phyloP scores from a whole-genome alignment of 92 coral and sea anemone species.

The Ricordea florida region DNA sequence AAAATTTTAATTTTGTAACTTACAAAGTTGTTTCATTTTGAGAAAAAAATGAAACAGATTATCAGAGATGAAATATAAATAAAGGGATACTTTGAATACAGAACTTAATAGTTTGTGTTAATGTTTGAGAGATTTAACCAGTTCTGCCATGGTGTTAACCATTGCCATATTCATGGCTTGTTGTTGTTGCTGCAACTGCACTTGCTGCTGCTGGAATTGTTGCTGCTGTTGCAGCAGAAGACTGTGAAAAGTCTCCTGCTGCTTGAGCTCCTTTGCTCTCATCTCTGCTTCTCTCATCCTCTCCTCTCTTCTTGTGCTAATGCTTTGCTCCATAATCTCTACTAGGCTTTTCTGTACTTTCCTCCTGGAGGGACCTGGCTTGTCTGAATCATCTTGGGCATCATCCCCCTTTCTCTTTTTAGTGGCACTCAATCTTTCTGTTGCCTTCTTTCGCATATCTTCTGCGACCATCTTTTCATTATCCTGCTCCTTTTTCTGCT shows the following conservation, averaged over 20 bases:
- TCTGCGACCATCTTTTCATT: constrained; percentile 28
- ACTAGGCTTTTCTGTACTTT: constrained; percentile 33
- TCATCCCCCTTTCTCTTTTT: constrained; percentile 31
- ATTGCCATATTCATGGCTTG: constrained; percentile 42
- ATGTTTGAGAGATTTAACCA: constrained; percentile 33
- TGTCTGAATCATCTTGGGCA: constrained; percentile 17
- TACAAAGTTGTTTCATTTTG: too few species aligned
- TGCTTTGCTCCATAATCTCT: constrained; percentile 38
- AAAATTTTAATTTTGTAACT: too few species aligned
- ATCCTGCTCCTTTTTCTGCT: constrained; percentile 4
- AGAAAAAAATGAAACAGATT: too few species aligned
- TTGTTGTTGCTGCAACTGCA: constrained; percentile 14
- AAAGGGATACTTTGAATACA: too few species aligned
- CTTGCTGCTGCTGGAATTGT: not conserved
- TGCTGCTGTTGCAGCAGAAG: constrained; percentile 24
- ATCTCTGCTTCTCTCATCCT: constrained; percentile 21
- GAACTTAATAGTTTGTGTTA: too few species aligned
- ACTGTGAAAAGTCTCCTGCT: constrained; percentile 14
- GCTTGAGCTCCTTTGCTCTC: constrained; percentile 2
- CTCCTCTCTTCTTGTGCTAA: not conserved
- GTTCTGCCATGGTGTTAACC: constrained; percentile 29
- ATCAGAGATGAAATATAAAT: too few species aligned
- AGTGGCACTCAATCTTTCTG: constrained; percentile 28
- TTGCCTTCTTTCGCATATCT: constrained; percentile 27
- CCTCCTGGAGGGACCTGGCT: constrained; percentile 35